Percentiles rank a stretch among this genome's conserved stretches.
Evolutionary conservation across 2,797 vertebrate species (phyloP).

Genomic region (Spea hammondii): DNA sequence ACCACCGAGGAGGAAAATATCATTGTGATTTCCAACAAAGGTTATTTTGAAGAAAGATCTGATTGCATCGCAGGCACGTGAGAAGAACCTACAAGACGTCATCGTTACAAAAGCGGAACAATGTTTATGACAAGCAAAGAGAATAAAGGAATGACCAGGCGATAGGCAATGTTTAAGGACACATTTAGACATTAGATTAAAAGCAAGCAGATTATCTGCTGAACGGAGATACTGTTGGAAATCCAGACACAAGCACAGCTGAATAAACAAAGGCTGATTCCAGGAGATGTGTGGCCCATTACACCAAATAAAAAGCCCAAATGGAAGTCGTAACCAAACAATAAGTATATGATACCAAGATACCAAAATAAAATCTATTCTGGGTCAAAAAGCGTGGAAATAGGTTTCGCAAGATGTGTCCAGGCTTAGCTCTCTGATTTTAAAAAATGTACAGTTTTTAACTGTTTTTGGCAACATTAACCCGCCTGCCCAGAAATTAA

Average conservation of each 20-base stretch:
- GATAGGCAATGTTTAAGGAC: constrained; percentile 4
- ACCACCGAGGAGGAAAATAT: constrained; percentile 15
- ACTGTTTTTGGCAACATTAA: no score
- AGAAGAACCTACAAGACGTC: constrained; percentile 6
- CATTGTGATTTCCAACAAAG: constrained; percentile 40
- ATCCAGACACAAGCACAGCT: constrained; percentile 7
- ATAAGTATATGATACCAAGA: neutral
- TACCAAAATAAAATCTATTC: no score
- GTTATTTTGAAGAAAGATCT: constrained; percentile 47
- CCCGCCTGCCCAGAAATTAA: no score
- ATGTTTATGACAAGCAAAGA: neutral
- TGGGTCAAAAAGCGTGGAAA: no score
- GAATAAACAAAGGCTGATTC: constrained; percentile 13
- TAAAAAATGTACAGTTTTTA: no score
- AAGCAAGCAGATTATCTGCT: constrained; percentile 51
- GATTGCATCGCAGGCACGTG: constrained; percentile 36
- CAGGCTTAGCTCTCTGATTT: no score
- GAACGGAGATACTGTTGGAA: neutral
- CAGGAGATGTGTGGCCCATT: neutral
- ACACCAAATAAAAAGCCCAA: neutral
- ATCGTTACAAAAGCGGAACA: constrained; percentile 9
- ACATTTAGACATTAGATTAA: constrained; percentile 44
- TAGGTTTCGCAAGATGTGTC: no score
- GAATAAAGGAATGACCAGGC: neutral
- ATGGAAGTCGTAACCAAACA: neutral